Evolutionary conservation across 1,140 invertebrate species (phyloP), one percentile per base, ranked within the genome.

Genomic region (Leucophenga varia): DNA sequence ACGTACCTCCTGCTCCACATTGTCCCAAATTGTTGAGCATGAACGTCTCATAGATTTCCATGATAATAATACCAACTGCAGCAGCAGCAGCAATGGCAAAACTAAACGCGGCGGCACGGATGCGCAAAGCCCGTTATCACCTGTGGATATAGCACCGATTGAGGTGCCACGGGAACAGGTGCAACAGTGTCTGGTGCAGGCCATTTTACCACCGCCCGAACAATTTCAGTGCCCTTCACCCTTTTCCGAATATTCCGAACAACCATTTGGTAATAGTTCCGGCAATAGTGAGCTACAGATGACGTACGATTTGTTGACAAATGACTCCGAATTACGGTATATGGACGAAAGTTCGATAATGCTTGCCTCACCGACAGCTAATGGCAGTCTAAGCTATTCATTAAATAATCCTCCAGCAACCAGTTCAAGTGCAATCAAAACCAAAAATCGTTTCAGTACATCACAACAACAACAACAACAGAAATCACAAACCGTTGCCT

Each of bases 261-360:
- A 34, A 48, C 74, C 76, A 6, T 80, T 80, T 56, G 68, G 64
- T 25, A 65, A 63, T 19, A 68, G 64, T 37, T 74, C 69, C 13
- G 72, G 59, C 12, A 55, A 74, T 28, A 75, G 73, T 30, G 73
- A 75, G 18, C 52, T 75, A 21, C 61, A 59, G 38, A 79, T 82
- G 53, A 85, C 84, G 18, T 90, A 86, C 64, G 89, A 93, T 64
- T 78, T 88, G 45, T 75, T 91, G 41, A 81, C 86, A 18, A 87
- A 87, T 45, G 86, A 84, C 36, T 87, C 86, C 10, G 91, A 93
- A 76, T 76, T 93, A 28, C 80, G 86, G 13, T 94, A 83, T 68
- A 93, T 93, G 91, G 91, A 93, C 68, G 91, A 94, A 64, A 93
- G 90, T 73, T 93, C 90, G 5, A 81, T 92, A 21, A 86, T 88